A percentile compares a stretch with the other conserved stretches of the same genome.
Evolutionary conservation across 2,797 vertebrate genomes (phyloP).

Genomic region (Clarias laeviceps): DNA sequence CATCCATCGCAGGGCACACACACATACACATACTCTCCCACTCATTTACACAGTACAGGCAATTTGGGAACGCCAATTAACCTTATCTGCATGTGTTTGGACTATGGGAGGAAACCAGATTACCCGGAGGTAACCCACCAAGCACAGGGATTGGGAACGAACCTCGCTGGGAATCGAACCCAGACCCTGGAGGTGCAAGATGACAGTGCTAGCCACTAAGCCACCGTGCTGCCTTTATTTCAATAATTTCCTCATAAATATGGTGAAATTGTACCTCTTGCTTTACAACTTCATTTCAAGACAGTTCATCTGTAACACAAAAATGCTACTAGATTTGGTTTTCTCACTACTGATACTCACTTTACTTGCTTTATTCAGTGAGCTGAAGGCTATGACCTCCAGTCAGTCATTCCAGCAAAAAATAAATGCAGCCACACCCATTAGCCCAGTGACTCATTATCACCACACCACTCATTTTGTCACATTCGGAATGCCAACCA

Average conservation of each 20-base stretch:
- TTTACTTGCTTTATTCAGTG: neutral
- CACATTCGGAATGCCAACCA: neutral
- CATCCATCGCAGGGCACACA: too few relatives aligned
- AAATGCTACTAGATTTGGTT: neutral
- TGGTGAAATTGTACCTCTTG: neutral
- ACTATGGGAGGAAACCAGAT: too few relatives aligned
- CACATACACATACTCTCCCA: too few relatives aligned
- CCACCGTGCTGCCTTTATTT: neutral
- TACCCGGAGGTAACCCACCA: too few relatives aligned
- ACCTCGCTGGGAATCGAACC: too few relatives aligned
- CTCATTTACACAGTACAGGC: too few relatives aligned
- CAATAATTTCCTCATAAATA: slow-evolving; percentile 19
- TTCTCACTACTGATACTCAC: neutral
- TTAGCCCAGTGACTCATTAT: slow-evolving; percentile 40
- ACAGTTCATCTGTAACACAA: slow-evolving; percentile 15
- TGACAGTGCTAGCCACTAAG: too few relatives aligned
- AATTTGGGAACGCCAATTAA: too few relatives aligned
- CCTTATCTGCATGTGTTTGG: too few relatives aligned
- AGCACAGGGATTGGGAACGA: too few relatives aligned
- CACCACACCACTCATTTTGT: neutral
- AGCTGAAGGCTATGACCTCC: neutral
- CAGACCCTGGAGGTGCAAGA: too few relatives aligned
- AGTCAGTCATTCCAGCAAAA: slow-evolving; percentile 32
- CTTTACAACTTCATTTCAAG: slow-evolving; percentile 34
- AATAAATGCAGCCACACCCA: slow-evolving; percentile 51